phyloP scores from a whole-genome alignment of 2,888 invertebrate species.

The Mesorhabditis belari region DNA sequence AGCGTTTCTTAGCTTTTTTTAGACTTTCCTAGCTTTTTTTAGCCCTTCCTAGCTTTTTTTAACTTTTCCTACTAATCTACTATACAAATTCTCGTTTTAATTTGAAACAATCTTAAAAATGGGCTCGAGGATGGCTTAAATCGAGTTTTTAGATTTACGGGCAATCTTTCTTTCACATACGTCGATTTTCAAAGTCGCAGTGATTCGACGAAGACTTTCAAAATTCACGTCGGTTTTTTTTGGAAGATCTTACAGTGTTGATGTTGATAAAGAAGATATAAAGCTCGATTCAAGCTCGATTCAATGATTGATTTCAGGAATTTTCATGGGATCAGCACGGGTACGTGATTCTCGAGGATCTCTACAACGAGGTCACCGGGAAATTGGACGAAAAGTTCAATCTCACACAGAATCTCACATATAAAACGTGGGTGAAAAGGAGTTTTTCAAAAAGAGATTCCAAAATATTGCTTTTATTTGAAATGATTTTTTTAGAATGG shows the following conservation, averaged over 20 bases:
- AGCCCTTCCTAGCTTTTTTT: no score
- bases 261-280: neutral
- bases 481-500: conserved; percentile 66
- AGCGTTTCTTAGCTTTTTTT: no score
- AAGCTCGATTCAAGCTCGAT: conserved; percentile 1
- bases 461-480: conserved; percentile 1
- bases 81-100: no score
- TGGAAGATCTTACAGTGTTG: neutral
- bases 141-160: conserved; percentile 13
- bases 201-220: conserved; percentile 58
- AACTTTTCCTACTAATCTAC: no score
- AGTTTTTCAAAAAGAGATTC: neutral
- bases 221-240: conserved; percentile 55
- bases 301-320: conserved; percentile 68
- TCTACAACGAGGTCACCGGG: conserved; percentile 75
- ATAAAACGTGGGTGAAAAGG: conserved; percentile 59
- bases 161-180: conserved; percentile 69
- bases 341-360: conserved; percentile 74
- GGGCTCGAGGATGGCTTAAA: no score
- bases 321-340: conserved; percentile 80
- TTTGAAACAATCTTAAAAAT: no score
- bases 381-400: conserved; percentile 78
- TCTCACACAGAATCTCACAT: conserved; percentile 75
- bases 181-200: conserved; percentile 70
- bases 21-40: no score